Evolutionary conservation across 2,113 vertebrate genomes (phyloP).

Genomic region (Sinocyclocheilus anophthalmus): DNA sequence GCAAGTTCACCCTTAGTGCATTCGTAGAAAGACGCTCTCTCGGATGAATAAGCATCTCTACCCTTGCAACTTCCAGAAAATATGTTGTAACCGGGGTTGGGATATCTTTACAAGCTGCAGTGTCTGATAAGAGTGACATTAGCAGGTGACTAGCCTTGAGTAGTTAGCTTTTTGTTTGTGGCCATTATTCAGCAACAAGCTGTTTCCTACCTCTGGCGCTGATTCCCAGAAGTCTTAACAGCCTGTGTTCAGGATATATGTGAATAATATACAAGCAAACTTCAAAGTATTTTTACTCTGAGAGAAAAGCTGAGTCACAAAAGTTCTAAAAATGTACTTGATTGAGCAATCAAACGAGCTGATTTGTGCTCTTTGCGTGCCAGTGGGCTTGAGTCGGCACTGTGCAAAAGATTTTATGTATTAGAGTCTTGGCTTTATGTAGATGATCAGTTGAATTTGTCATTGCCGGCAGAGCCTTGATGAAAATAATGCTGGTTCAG

Average conservation of each 20-base stretch:
- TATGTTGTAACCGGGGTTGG: conserved; percentile 50
- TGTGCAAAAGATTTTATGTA: background rate
- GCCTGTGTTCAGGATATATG: conserved; percentile 3
- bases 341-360: background rate
- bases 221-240: conserved; percentile 1
- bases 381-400: background rate
- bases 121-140: conserved; percentile 65
- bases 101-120: conserved; percentile 41
- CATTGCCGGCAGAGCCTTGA: background rate
- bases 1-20: conserved; percentile 27
- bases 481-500: conserved; percentile 15
- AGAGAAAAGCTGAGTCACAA: background rate
- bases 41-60: conserved; percentile 65
- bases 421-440: background rate
- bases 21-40: conserved; percentile 44
- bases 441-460: background rate
- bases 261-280: background rate
- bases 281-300: background rate
- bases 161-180: background rate
- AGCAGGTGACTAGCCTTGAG: conserved; percentile 25
- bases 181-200: conserved; percentile 17
- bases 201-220: conserved; percentile 16
- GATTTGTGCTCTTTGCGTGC: background rate
- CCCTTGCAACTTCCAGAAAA: conserved; percentile 37
- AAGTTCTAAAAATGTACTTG: background rate